Conservation (phyloP, 2,797 vertebrate species). For the Momotus momota region DNA sequence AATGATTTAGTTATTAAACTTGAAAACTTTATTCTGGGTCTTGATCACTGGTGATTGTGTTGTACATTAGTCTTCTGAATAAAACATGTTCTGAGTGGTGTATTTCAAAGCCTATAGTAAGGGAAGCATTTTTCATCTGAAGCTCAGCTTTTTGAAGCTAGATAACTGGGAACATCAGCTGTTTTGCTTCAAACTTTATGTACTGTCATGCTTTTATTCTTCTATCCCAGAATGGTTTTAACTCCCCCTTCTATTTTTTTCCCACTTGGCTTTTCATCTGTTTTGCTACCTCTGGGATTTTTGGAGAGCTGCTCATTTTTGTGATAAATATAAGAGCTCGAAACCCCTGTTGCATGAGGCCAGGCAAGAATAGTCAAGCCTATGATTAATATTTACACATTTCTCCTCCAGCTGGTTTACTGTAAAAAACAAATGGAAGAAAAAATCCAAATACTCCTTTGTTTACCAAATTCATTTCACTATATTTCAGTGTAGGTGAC, state of each 20-base stretch:
- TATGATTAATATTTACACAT: background rate
- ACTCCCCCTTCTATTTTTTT: background rate
- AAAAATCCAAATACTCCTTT: background rate
- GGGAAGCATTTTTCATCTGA: background rate
- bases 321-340: background rate
- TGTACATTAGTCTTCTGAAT: background rate
- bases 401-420: background rate
- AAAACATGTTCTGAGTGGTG: background rate
- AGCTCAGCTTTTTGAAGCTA: background rate
- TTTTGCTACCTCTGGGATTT: background rate
- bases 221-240: background rate
- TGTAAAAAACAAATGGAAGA: background rate
- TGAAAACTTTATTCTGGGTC: background rate
- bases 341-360: background rate
- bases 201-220: background rate
- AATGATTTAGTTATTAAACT: background rate
- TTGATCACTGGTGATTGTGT: background rate
- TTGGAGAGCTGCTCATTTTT: background rate
- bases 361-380: background rate
- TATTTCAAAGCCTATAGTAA: background rate
- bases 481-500: background rate
- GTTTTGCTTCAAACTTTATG: background rate
- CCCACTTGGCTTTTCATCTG: background rate
- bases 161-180: background rate
- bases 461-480: background rate